These are phyloP conservation scores for Thalassarche chlororhynchos DNA, from an alignment of 2,113 vertebrate species.

Conservation along the genomic window DNA sequence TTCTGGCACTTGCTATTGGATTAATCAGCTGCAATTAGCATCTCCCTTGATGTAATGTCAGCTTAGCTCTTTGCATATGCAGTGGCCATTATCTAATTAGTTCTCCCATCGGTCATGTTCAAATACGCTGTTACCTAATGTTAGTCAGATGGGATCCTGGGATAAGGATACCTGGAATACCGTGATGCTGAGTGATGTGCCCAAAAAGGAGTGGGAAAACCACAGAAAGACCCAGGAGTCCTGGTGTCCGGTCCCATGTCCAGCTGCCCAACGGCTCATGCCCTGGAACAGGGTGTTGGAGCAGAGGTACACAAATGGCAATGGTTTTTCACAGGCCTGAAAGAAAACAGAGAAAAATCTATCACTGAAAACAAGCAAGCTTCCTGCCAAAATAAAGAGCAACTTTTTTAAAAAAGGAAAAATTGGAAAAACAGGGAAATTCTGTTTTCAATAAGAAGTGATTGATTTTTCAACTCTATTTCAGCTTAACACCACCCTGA, in stretches of 20 bases:
- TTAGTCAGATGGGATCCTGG: neutral
- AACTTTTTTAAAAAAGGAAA: neutral
- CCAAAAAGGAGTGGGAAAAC: neutral
- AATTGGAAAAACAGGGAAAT: neutral
- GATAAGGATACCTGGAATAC: conserved; percentile 18
- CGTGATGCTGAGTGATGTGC: neutral
- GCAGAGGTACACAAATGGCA: neutral
- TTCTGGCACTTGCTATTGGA: neutral
- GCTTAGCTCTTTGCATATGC: neutral
- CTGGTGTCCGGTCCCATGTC: neutral
- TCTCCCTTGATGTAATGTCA: neutral
- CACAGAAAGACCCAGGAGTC: fast-evolving
- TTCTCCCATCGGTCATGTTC: neutral
- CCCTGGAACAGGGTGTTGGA: neutral
- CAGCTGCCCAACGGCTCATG: fast-evolving
- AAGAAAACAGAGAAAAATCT: neutral
- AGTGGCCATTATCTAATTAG: conserved; percentile 10
- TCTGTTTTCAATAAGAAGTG: neutral
- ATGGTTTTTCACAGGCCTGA: neutral
- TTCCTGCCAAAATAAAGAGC: neutral
- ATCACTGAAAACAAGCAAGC: neutral
- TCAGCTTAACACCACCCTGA: neutral
- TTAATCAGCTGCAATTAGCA: conserved; percentile 55
- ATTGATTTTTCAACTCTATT: neutral
- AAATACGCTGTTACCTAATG: neutral